Conservation (phyloP, 2,797 vertebrate genomes). For the Scleropages formosus region DNA sequence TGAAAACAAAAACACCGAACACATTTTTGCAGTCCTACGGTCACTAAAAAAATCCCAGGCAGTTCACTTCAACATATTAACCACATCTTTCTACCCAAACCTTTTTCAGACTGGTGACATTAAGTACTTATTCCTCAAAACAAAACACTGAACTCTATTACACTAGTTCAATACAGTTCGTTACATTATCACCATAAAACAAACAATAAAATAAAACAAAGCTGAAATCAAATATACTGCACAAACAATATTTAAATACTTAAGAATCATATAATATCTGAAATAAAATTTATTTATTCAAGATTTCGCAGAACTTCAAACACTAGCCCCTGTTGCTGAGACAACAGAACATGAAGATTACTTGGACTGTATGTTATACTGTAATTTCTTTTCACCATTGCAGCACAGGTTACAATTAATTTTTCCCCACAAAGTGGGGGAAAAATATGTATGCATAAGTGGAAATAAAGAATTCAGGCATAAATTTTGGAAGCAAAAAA, state of each 20-base stretch:
- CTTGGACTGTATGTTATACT: neutral
- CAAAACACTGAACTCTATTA: neutral
- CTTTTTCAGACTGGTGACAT: conserved; percentile 3
- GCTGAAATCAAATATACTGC: neutral
- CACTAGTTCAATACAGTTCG: neutral
- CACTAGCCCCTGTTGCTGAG: neutral
- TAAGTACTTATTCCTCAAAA: neutral
- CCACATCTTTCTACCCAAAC: neutral
- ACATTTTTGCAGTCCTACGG: too few species aligned
- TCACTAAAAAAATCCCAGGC: neutral
- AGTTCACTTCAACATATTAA: neutral
- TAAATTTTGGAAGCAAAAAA: neutral
- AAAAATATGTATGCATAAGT: too few species aligned
- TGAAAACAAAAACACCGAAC: too few species aligned
- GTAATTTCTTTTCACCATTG: neutral
- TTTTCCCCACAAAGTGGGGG: too few species aligned
- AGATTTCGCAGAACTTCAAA: neutral
- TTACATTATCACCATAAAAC: conserved; percentile 13
- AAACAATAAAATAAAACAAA: neutral
- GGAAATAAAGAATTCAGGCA: neutral
- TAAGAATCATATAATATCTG: neutral
- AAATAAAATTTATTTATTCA: neutral
- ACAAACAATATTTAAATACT: neutral
- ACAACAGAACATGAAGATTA: neutral
- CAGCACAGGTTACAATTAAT: neutral